phyloP scores from a whole-genome alignment of 2,888 invertebrate species.

The Nineta flava region DNA sequence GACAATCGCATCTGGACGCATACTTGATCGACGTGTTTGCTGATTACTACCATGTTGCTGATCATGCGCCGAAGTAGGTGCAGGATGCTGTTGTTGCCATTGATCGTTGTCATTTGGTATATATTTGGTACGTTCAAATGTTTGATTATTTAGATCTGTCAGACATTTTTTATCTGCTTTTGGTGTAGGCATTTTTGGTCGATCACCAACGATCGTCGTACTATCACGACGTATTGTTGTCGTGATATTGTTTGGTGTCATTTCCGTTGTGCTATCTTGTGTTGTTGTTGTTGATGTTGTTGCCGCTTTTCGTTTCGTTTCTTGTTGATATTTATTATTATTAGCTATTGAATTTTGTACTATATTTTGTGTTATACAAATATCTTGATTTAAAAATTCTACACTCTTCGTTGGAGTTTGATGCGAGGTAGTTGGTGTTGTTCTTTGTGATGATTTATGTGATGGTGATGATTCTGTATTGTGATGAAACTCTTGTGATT shows the following conservation, averaged over 20 bases:
- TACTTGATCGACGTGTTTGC: constrained; percentile 5
- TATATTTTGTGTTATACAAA: constrained; percentile 5
- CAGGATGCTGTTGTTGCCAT: not conserved
- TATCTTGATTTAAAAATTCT: constrained; percentile 22
- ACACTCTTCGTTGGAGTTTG: constrained; percentile 6
- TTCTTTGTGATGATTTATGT: not conserved
- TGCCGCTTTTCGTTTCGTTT: not conserved
- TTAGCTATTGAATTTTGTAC: not conserved
- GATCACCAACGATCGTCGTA: not conserved
- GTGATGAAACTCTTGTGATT: not conserved
- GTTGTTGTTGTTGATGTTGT: not conserved
- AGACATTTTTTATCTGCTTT: constrained; percentile 3
- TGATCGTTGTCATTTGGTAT: not conserved
- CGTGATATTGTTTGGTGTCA: not conserved
- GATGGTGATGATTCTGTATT: constrained; percentile 6
- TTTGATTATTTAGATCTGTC: not conserved
- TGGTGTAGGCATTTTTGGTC: not conserved
- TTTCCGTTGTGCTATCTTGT: not conserved
- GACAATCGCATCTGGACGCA: constrained; percentile 8
- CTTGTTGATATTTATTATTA: not conserved
- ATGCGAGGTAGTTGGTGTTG: constrained; percentile 5
- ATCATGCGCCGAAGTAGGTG: not conserved
- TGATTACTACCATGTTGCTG: not conserved
- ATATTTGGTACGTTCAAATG: not conserved
- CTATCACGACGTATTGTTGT: not conserved